phyloP scores from a whole-genome alignment of 1,140 invertebrate species.

The Gryon sp. region DNA sequence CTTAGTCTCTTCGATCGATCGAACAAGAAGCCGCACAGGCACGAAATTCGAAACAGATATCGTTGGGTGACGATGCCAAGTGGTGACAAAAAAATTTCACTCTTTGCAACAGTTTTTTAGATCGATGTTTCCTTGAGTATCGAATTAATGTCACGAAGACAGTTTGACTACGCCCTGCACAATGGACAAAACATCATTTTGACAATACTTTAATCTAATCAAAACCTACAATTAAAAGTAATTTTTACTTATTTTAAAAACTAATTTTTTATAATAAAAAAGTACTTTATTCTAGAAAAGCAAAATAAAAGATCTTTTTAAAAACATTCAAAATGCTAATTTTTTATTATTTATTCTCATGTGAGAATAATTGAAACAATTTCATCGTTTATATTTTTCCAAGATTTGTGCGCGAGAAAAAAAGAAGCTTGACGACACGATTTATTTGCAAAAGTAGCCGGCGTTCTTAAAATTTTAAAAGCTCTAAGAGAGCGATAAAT shows the following conservation, averaged over 20 bases:
- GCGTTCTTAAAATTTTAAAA: slow-evolving; percentile 18
- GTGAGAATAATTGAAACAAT: slow-evolving; percentile 13
- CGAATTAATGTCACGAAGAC: slow-evolving; percentile 16
- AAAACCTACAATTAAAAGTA: too few species aligned
- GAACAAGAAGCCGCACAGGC: slow-evolving; percentile 59
- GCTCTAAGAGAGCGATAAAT: slow-evolving; percentile 9
- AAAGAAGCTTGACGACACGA: neutral
- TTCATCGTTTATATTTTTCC: neutral
- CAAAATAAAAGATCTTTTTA: too few species aligned
- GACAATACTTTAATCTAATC: too few species aligned
- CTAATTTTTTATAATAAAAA: too few species aligned
- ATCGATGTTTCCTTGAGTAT: slow-evolving; percentile 33
- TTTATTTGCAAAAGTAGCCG: slow-evolving; percentile 19
- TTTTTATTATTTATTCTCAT: too few species aligned
- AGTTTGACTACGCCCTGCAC: too few species aligned
- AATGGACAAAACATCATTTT: too few species aligned
- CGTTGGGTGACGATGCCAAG: slow-evolving; percentile 55
- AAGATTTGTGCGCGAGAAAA: neutral
- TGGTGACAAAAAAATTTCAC: slow-evolving; percentile 42
- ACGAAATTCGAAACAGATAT: slow-evolving; percentile 63
- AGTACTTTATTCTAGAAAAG: too few species aligned
- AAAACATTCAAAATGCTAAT: too few species aligned
- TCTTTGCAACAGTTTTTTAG: slow-evolving; percentile 52
- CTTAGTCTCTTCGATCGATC: slow-evolving; percentile 53
- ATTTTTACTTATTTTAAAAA: too few species aligned